Percentiles rank a stretch among this genome's conserved stretches.
These are phyloP conservation scores for Abrostola tripartita DNA, from an alignment of 2,888 invertebrate genomes.

Conservation along the genomic window DNA sequence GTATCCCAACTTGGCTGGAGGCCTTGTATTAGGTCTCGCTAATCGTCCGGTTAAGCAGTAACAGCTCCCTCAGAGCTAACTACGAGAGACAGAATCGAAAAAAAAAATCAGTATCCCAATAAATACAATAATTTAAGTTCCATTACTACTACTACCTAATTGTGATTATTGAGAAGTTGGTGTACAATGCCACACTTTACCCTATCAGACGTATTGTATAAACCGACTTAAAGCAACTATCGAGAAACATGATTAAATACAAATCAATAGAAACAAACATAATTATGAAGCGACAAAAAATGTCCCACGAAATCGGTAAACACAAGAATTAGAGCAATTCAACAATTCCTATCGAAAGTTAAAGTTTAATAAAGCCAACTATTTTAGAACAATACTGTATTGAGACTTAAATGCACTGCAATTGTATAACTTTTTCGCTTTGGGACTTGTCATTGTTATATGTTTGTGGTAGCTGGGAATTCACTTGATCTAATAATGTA, in stretches of 20 bases:
- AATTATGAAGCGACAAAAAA: neutral
- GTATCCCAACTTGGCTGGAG: no score
- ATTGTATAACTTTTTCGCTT: conserved; percentile 83
- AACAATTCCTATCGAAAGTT: conserved; percentile 13
- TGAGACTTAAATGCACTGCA: conserved; percentile 48
- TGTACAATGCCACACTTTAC: no score
- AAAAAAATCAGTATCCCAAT: no score
- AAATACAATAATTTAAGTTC: no score
- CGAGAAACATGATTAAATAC: neutral
- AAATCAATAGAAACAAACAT: neutral
- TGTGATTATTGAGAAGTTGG: no score
- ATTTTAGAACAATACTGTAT: conserved; percentile 33
- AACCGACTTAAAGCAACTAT: no score
- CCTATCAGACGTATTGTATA: no score
- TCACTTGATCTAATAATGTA: conserved; percentile 22
- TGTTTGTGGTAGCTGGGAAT: conserved; percentile 59
- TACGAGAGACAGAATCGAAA: no score
- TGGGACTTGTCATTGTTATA: conserved; percentile 74
- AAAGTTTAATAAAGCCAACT: conserved; percentile 9
- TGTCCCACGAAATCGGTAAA: conserved; percentile 3
- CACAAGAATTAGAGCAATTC: conserved; percentile 8
- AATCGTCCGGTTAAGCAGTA: no score
- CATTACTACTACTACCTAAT: no score
- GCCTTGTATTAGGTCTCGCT: no score
- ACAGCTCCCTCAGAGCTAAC: no score